Evolutionary conservation across 2,113 vertebrate species (phyloP), one percentile per base, ranked within the genome.

Genomic region (Oncorhynchus clarkii): DNA sequence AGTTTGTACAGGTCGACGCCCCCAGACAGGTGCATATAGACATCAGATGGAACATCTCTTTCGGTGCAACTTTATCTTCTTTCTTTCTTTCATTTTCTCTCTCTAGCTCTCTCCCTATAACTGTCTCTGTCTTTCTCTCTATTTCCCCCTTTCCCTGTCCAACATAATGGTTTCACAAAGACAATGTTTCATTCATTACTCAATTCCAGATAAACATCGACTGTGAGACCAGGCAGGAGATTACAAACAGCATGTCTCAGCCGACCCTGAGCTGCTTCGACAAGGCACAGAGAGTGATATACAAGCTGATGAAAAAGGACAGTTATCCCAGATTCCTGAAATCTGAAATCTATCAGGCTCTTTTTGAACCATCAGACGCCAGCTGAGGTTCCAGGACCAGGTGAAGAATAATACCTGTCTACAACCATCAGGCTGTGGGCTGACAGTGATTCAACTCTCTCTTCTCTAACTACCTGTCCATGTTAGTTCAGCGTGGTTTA

Each of bases 281-380:
- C 86, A 92, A 92, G 85, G 95, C 89, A 4, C 95, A 95, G 80
- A 94, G 87, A 86, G 79, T 92, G 7, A 92, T 96, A 65, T 95
- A 94, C 5, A 57, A 90, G 24, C 93, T 96, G 71, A 96, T 97
- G 96, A 95, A 95, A 83, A 95, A 93, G 60, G 95, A 97, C 83
- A 96, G 94, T 0, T 97, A 96, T 18, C 95, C 95, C 3, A 90
- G 94, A 78, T 96, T 97, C 88, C 85, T 97, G 85, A 96, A 96
- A 74, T 93, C 92, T n/a, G 80, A 91, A 20, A 82, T 88, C 71
- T 93, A 92, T 85, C 86, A 84, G 49, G 80, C 78, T 79, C 86
- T 90, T 68, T 76, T 87, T 79, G 80, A 74, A 66, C 80, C 70
- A 29, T 70, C 80, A 14, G 69, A 84, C 0, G 59, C 59, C 59